Conservation (phyloP, 1,140 invertebrate species). For the Trinorchestia longiramus region DNA sequence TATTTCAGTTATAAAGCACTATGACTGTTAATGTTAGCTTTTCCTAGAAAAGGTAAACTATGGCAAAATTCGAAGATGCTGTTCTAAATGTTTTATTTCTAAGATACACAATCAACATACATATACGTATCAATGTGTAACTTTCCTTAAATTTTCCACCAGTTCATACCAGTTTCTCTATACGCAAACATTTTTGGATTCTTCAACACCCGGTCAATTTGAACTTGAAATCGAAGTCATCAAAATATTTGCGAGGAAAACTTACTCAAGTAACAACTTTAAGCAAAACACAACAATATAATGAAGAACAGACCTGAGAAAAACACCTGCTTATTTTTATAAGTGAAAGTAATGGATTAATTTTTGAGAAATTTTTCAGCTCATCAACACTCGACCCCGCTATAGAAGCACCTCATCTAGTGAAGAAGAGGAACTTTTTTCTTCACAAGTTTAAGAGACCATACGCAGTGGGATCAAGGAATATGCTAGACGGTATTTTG, state of each 20-base stretch:
- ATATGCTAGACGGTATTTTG: neutral
- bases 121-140: too few species aligned
- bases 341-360: neutral
- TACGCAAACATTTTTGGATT: neutral
- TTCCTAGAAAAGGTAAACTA: too few species aligned
- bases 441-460: neutral
- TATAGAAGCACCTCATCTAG: neutral
- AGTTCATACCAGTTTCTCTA: too few species aligned
- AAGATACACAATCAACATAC: too few species aligned
- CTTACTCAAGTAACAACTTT: neutral
- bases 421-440: neutral
- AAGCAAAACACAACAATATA: neutral
- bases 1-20: too few species aligned
- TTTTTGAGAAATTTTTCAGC: neutral
- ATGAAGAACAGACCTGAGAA: neutral
- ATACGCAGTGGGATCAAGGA: neutral
- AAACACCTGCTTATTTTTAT: neutral
- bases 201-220: neutral
- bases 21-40: too few species aligned
- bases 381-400: neutral
- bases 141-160: too few species aligned
- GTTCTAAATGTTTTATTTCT: too few species aligned
- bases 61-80: too few species aligned
- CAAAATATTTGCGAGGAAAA: neutral
- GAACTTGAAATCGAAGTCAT: neutral